phyloP scores from a whole-genome alignment of 2,797 vertebrate species.

The Myotis daubentonii region DNA sequence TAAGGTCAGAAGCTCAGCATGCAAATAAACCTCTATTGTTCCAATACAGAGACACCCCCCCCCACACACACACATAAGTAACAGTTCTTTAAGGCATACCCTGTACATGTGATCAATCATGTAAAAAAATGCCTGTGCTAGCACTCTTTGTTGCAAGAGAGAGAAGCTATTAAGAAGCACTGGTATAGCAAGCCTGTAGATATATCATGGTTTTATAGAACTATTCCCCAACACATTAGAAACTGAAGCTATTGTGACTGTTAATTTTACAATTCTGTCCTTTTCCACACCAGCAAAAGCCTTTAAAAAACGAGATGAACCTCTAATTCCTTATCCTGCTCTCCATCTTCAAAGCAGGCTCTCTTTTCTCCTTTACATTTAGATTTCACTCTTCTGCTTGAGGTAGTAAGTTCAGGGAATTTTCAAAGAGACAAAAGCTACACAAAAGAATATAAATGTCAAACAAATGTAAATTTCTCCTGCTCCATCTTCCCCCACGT shows the following conservation, averaged over 20 bases:
- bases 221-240: background rate
- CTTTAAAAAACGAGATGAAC: background rate
- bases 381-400: conserved; percentile 15
- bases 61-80: background rate
- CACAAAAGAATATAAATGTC: conserved; percentile 68
- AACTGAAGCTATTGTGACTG: background rate
- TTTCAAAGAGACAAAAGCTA: conserved; percentile 67
- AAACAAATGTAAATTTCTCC: conserved; percentile 56
- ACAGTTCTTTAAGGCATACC: background rate
- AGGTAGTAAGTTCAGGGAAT: conserved; percentile 46
- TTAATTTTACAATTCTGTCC: conserved; percentile 43
- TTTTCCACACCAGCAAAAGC: conserved; percentile 6
- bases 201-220: background rate
- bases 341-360: conserved; percentile 47
- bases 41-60: background rate
- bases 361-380: conserved; percentile 29
- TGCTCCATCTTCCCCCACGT: conserved; percentile 17
- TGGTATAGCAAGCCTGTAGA: background rate
- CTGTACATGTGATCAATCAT: background rate
- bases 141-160: background rate
- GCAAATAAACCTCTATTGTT: background rate
- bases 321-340: background rate
- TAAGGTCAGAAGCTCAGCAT: conserved; percentile 10
- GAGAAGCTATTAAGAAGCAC: background rate
- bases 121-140: background rate